Evolutionary conservation across 2,113 vertebrate genomes (phyloP).

Genomic region (Mirza zaza): DNA sequence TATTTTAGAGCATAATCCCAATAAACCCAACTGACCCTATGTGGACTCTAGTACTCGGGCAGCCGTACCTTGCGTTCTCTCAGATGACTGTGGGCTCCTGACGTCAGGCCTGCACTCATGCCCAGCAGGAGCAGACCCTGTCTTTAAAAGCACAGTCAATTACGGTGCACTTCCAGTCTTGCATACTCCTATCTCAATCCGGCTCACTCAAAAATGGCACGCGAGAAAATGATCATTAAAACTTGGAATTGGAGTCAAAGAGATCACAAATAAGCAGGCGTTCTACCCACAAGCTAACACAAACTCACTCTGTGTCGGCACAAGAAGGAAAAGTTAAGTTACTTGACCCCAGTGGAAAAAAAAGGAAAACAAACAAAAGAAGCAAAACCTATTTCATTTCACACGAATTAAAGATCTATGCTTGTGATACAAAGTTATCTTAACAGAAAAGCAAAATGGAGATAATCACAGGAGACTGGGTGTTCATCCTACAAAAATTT

Average conservation of each 20-base stretch:
- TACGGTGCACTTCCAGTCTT: not conserved
- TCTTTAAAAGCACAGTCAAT: not conserved
- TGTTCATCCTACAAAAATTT: not conserved
- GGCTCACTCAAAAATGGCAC: not conserved
- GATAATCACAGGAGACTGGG: not conserved
- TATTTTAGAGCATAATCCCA: not conserved
- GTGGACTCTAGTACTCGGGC: not conserved
- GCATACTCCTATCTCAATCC: not conserved
- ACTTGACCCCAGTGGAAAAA: not conserved
- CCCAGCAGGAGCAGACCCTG: not conserved
- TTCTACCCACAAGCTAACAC: not conserved
- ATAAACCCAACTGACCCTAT: not conserved
- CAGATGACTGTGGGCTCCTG: not conserved
- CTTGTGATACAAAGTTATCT: not conserved
- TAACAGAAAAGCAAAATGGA: constrained; percentile 1
- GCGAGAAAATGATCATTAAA: not conserved
- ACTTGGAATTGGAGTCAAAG: not conserved
- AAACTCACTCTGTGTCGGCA: not conserved
- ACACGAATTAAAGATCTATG: not conserved
- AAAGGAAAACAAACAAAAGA: not conserved
- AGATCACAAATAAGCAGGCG: not conserved
- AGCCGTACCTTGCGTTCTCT: not conserved
- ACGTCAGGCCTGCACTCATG: not conserved
- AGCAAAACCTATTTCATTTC: not conserved
- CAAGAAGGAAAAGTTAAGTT: not conserved